Conservation (phyloP, 2,888 invertebrate genomes). For the Hydropsyche betteni region DNA sequence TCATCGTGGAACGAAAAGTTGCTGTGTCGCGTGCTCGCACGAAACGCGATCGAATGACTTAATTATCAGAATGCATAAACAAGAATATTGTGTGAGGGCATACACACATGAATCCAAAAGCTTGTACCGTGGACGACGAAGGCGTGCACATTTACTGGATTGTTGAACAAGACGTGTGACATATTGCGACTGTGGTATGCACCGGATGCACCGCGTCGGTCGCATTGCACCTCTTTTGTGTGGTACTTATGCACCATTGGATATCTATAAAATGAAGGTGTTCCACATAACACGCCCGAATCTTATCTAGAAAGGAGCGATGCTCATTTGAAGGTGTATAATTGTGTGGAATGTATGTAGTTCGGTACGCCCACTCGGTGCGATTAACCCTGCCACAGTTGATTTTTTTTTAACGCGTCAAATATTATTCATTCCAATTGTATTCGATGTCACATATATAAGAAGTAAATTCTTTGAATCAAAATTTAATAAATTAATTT, state of each 20-base stretch:
- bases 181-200: constrained; percentile 15
- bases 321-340: constrained; percentile 47
- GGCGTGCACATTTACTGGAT: constrained; percentile 7
- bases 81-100: too few species aligned
- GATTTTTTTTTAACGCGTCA: background rate
- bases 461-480: too few species aligned
- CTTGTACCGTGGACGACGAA: too few species aligned
- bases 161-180: constrained; percentile 14
- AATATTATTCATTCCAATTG: too few species aligned
- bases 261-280: constrained; percentile 28
- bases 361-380: constrained; percentile 40
- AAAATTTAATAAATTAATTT: too few species aligned
- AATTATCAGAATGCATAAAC: too few species aligned
- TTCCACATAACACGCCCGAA: constrained; percentile 39
- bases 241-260: background rate
- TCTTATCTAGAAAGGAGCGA: constrained; percentile 37
- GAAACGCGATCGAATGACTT: too few species aligned
- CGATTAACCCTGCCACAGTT: background rate
- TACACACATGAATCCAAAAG: too few species aligned
- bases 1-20: too few species aligned
- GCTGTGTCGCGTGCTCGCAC: too few species aligned
- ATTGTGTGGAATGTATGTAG: constrained; percentile 43
- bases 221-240: background rate
- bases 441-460: too few species aligned
- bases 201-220: constrained; percentile 3